phyloP scores from a whole-genome alignment of 2,113 vertebrate species.

The Perccottus glenii region DNA sequence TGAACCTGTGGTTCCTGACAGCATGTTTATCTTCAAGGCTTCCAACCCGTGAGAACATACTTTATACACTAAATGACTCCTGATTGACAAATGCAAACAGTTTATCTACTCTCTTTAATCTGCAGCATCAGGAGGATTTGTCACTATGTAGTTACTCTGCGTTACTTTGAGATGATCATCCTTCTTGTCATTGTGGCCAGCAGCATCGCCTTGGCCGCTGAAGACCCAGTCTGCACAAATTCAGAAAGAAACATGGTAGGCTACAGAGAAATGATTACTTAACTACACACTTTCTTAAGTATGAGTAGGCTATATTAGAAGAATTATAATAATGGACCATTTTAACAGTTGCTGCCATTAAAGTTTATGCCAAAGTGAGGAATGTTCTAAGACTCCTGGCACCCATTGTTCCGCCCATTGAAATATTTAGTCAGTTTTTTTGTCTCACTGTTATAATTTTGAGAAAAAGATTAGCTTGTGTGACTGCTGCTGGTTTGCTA shows the following conservation, averaged over 20 bases:
- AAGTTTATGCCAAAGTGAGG: too few relatives aligned
- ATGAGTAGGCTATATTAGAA: too few relatives aligned
- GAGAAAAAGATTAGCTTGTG: too few relatives aligned
- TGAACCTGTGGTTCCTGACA: slow-evolving; percentile 89
- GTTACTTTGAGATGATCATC: slow-evolving; percentile 99
- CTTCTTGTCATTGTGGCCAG: slow-evolving; percentile 97
- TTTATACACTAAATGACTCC: neutral
- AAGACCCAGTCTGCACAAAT: slow-evolving; percentile 94
- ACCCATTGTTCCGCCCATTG: too few relatives aligned
- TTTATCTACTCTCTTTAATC: slow-evolving; percentile 4
- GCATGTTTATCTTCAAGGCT: slow-evolving; percentile 99
- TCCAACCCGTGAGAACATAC: slow-evolving; percentile 90
- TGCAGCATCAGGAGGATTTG: slow-evolving; percentile 90
- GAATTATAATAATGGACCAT: too few relatives aligned
- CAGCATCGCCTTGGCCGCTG: slow-evolving; percentile 95
- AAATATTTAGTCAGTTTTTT: too few relatives aligned
- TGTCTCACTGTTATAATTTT: too few relatives aligned
- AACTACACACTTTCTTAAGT: too few relatives aligned
- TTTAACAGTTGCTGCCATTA: too few relatives aligned
- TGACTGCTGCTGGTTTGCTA: neutral
- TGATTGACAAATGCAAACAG: neutral
- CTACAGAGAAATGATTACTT: too few relatives aligned
- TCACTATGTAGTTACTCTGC: slow-evolving; percentile 94
- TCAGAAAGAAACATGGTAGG: slow-evolving; percentile 94
- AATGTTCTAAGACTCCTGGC: too few relatives aligned